phyloP scores from a whole-genome alignment of 2,797 vertebrate species.

The Tympanoctomys barrerae region DNA sequence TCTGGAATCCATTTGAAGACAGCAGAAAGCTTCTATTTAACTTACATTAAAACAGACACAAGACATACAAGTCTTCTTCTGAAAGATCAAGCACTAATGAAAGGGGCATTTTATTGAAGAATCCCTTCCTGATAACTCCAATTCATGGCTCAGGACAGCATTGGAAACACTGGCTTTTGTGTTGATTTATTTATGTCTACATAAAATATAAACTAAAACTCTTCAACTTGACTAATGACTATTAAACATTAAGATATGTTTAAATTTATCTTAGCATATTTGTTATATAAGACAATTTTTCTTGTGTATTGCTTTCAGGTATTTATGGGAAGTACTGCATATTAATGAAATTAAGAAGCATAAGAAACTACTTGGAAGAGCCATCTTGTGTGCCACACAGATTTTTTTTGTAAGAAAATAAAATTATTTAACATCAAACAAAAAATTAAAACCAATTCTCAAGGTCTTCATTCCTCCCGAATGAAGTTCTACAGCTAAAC shows the following conservation, averaged over 20 bases:
- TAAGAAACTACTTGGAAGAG: background rate
- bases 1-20: background rate
- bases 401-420: background rate
- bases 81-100: background rate
- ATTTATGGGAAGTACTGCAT: background rate
- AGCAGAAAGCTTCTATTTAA: background rate
- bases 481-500: slow-evolving; percentile 1
- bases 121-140: background rate
- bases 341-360: background rate
- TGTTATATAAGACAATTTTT: background rate
- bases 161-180: background rate
- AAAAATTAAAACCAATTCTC: background rate
- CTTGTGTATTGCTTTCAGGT: background rate
- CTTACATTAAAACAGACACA: background rate
- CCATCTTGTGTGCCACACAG: background rate
- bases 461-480: background rate
- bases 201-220: background rate
- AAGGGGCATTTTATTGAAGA: background rate
- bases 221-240: background rate
- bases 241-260: background rate
- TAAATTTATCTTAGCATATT: background rate
- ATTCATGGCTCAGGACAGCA: background rate
- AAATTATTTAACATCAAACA: slow-evolving; percentile 38
- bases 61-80: background rate
- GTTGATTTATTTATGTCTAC: background rate